Evolutionary conservation across 2,888 invertebrate genomes (phyloP).

Genomic region (Polyommatus iphigenia): DNA sequence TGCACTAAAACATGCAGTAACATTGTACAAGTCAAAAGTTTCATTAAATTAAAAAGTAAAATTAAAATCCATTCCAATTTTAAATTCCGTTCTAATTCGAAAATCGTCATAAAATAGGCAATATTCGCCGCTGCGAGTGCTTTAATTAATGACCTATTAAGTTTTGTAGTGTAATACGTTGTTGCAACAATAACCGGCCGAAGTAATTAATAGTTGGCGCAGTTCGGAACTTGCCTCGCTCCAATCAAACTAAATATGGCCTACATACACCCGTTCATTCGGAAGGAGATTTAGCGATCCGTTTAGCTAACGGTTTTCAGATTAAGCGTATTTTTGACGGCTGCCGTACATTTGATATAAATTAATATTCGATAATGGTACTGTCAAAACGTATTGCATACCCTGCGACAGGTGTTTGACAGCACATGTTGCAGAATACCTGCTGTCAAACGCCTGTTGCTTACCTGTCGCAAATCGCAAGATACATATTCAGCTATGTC

Average conservation of each 20-base stretch:
- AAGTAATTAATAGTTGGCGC: slow-evolving; percentile 28
- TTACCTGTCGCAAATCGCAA: too few relatives aligned
- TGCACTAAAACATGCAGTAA: background rate
- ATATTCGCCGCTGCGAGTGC: slow-evolving; percentile 10
- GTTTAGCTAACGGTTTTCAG: background rate
- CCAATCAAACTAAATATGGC: slow-evolving; percentile 31
- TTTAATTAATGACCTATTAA: slow-evolving; percentile 30
- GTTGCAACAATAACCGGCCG: slow-evolving; percentile 23
- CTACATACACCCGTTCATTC: background rate
- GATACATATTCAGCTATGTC: too few relatives aligned
- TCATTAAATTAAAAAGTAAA: too few relatives aligned
- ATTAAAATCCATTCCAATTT: background rate
- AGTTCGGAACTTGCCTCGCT: slow-evolving; percentile 24
- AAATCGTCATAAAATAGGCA: slow-evolving; percentile 9
- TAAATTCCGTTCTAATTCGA: slow-evolving; percentile 11
- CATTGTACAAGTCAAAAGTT: too few relatives aligned
- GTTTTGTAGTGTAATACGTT: slow-evolving; percentile 29
- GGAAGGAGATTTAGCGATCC: slow-evolving; percentile 17
- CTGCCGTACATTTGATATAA: too few relatives aligned
- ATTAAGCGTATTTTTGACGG: background rate
- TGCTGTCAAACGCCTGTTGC: too few relatives aligned
- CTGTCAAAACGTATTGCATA: too few relatives aligned
- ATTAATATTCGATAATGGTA: too few relatives aligned
- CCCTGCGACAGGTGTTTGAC: too few relatives aligned
- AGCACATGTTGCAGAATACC: too few relatives aligned